phyloP scores from a whole-genome alignment of 2,113 vertebrate genomes.

The Spilogale gracilis region DNA sequence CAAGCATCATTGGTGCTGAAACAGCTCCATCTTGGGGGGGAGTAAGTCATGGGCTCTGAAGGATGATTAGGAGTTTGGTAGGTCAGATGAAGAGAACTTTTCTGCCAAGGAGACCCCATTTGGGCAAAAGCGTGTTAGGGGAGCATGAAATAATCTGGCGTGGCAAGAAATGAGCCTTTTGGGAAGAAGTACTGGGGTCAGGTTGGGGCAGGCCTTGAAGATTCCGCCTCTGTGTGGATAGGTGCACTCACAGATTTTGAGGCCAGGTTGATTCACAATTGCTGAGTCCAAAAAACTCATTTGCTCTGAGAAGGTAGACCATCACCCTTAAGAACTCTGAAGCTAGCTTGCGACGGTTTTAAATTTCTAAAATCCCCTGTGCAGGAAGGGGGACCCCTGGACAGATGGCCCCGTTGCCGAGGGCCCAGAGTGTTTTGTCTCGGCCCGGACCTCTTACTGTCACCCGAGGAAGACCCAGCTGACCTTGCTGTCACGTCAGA shows the following conservation, averaged over 20 bases:
- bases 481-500: neutral
- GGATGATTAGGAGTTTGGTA: neutral
- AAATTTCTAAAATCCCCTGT: neutral
- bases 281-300: neutral
- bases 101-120: neutral
- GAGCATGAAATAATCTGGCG: neutral
- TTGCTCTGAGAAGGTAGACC: neutral
- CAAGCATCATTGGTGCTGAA: neutral
- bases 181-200: neutral
- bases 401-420: neutral
- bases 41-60: neutral
- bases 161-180: neutral
- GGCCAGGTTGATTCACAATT: neutral
- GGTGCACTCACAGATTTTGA: neutral
- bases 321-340: neutral
- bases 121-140: neutral
- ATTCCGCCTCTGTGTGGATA: neutral
- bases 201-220: neutral
- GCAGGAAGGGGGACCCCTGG: neutral
- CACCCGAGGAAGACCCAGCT: neutral
- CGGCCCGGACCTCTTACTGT: neutral
- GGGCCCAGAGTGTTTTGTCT: neutral
- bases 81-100: neutral
- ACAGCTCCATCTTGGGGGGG: too few relatives aligned
- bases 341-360: neutral